phyloP scores from a whole-genome alignment of 2,888 invertebrate species.

The Rosalia funebris region DNA sequence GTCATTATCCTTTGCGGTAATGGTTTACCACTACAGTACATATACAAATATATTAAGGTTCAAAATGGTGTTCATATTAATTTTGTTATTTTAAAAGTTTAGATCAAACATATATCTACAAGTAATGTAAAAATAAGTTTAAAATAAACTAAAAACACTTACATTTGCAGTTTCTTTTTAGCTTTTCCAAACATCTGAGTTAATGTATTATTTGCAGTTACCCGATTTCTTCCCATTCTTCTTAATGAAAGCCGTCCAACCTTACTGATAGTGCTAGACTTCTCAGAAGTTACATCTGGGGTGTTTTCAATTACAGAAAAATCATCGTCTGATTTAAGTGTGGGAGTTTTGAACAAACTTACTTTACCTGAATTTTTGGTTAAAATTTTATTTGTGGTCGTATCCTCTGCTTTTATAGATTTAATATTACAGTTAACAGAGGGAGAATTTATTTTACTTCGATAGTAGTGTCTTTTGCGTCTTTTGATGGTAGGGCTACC shows the following conservation, averaged over 20 bases:
- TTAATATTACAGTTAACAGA: not conserved
- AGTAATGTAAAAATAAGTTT: too few species aligned
- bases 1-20: too few species aligned
- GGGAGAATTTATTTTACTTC: not conserved
- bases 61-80: too few species aligned
- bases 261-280: conserved; percentile 12
- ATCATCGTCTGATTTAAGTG: conserved; percentile 25
- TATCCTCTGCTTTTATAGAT: conserved; percentile 25
- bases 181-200: conserved; percentile 42
- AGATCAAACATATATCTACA: too few species aligned
- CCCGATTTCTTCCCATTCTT: not conserved
- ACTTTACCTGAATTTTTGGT: conserved; percentile 11
- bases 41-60: too few species aligned
- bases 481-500: conserved; percentile 22
- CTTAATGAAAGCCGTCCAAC: conserved; percentile 19
- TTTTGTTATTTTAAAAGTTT: too few species aligned
- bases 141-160: too few species aligned
- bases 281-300: conserved; percentile 35
- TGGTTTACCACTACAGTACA: too few species aligned
- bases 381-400: conserved; percentile 26
- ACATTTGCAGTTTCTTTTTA: too few species aligned
- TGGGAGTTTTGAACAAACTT: conserved; percentile 28
- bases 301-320: conserved; percentile 41
- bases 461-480: conserved; percentile 35
- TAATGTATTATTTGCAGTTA: conserved; percentile 35